A percentile compares a stretch with the other conserved stretches of the same genome.
Evolutionary conservation across 2,113 vertebrate species (phyloP).

Genomic region (Myrmecobius fasciatus): DNA sequence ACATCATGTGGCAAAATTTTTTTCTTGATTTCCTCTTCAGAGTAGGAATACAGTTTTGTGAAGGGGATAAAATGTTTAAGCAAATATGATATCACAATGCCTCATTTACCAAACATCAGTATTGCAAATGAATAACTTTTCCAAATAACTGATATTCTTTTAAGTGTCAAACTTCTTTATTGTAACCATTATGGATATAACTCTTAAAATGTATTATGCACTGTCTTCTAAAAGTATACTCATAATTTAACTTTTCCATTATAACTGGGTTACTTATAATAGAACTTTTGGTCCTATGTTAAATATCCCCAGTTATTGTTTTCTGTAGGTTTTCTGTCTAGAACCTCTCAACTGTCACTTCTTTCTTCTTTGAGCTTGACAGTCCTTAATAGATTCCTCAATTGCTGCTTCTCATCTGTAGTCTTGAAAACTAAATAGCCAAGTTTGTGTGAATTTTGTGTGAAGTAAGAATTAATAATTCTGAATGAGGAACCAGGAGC

Average conservation of each 20-base stretch:
- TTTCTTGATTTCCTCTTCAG: conserved; percentile 28
- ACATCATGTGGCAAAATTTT: conserved; percentile 58
- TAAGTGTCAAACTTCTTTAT: conserved; percentile 34
- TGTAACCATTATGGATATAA: conserved; percentile 32
- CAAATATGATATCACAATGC: conserved; percentile 26
- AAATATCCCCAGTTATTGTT: conserved; percentile 23
- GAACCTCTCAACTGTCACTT: conserved; percentile 38
- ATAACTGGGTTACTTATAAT: not conserved
- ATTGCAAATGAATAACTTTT: conserved; percentile 44
- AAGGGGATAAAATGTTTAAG: conserved; percentile 54
- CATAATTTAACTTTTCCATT: conserved; percentile 20
- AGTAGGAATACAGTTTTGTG: conserved; percentile 65
- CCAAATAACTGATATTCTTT: conserved; percentile 32
- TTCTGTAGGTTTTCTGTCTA: conserved; percentile 30
- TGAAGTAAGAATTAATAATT: not conserved
- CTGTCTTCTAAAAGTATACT: conserved; percentile 29
- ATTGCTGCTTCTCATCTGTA: conserved; percentile 42
- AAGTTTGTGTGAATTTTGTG: not conserved
- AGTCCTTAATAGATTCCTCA: conserved; percentile 23
- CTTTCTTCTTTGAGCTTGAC: conserved; percentile 7
- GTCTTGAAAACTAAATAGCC: conserved; percentile 29
- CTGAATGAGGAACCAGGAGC: not conserved
- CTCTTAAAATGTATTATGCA: conserved; percentile 31
- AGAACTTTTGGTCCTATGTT: conserved; percentile 21
- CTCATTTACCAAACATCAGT: not conserved